Base-by-base conservation (phyloP, 1,140 invertebrate species). In the Stenopsyche tienmushanensis region DNA sequence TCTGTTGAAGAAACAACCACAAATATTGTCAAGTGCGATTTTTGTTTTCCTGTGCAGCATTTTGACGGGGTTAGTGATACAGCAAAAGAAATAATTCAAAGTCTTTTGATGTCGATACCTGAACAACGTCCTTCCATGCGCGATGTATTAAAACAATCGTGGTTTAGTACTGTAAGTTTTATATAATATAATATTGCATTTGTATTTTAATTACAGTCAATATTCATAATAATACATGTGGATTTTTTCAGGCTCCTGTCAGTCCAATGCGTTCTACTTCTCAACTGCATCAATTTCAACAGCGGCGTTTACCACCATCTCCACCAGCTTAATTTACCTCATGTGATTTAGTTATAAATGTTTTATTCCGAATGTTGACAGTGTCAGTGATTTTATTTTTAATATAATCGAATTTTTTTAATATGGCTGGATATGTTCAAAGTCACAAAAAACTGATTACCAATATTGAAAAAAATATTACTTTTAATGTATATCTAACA, bases 1-100 rank as follows among this genome's bases (percentile, higher is more conserved):
- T 91, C 88, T 3, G 82, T 89, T 45, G 91, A 93, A 74, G 90
- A 92, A 78, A 93, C 91, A 1, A 92, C 88, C 45, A 85, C 89
- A 3, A 91, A 93, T 74, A 92, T 93, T 69, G 80, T 92, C 0
- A 89, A 90, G 71, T 89, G 88, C 72, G 90, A 92, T 77, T 92
- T 85, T 74, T 90, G 89, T 72, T 92, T 91, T 74, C 90, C 90
- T 10, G 85, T 89, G n/a, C 89, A 92, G 74, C 89, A 90, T 75
- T 93, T 92, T 77, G 75, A 80, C 25, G 81, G 78, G 15, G 84
- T 92, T 63, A 88, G 88, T n/a, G 79, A 83, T 45, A 84, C 87
- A 49, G 90, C 87, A 1, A 90, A 89, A 71, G 81, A 85, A 50
- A 76, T 92, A 7, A 86, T 91, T 41, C 74, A 79, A 25, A 81